These are phyloP conservation scores for Drosophila jambulina DNA, from an alignment of 1,140 invertebrate genomes.

Conservation along the genomic window DNA sequence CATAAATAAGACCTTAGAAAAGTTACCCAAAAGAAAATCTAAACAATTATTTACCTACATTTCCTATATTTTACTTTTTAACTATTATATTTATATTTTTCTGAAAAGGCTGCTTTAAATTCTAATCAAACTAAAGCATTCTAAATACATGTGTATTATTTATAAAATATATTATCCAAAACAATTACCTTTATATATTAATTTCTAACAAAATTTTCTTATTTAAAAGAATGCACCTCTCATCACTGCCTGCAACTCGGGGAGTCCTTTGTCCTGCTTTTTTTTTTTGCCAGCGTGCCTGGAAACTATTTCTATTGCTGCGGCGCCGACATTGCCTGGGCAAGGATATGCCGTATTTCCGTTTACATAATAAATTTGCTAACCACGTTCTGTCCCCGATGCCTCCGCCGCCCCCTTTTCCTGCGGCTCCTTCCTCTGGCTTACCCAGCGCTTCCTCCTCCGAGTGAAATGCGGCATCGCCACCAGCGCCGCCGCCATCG, in stretches of 20 bases:
- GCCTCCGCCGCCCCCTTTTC: conserved; percentile 7
- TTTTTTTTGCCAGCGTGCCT: conserved; percentile 49
- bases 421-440: neutral
- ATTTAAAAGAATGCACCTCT: neutral
- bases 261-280: conserved; percentile 45
- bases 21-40: too few relatives aligned
- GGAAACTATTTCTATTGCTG: conserved; percentile 83
- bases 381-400: conserved; percentile 83
- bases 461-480: conserved; percentile 53
- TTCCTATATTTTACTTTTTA: neutral
- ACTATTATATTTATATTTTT: too few relatives aligned
- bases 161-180: neutral
- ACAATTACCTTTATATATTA: neutral
- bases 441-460: conserved; percentile 29
- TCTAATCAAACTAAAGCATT: neutral
- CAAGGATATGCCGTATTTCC: conserved; percentile 84
- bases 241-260: conserved; percentile 37
- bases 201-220: neutral
- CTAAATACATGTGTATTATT: neutral
- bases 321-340: conserved; percentile 68
- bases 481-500: conserved; percentile 65
- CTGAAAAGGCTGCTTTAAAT: too few relatives aligned
- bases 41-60: neutral
- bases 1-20: neutral
- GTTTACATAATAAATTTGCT: conserved; percentile 85